phyloP scores from a whole-genome alignment of 2,888 invertebrate species.

The Anthoptus insignis region DNA sequence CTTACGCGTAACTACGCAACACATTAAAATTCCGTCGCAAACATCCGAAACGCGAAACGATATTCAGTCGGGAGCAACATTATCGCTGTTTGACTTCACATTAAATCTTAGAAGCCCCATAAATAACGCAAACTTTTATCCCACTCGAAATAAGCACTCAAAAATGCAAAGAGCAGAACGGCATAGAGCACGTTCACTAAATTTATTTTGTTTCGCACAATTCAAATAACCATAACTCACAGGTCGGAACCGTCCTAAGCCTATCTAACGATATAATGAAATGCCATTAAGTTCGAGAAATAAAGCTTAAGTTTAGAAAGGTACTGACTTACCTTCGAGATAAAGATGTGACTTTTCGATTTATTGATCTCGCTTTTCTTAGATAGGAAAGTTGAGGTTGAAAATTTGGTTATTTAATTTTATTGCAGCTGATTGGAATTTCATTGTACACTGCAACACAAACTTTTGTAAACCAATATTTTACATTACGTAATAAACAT shows the following conservation, averaged over 20 bases:
- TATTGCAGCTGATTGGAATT: neutral
- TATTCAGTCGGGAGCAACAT: constrained; percentile 76
- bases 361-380: constrained; percentile 71
- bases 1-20: constrained; percentile 1
- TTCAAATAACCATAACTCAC: constrained; percentile 87
- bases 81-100: constrained; percentile 86
- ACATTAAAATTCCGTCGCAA: constrained; percentile 43
- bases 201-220: constrained; percentile 87
- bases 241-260: constrained; percentile 73
- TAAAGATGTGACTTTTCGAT: constrained; percentile 82
- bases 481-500: too few relatives aligned
- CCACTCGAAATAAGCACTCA: constrained; percentile 86
- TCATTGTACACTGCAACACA: too few relatives aligned
- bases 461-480: too few relatives aligned
- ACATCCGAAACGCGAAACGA: constrained; percentile 42
- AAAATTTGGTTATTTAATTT: constrained; percentile 4
- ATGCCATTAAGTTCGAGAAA: constrained; percentile 78
- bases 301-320: constrained; percentile 76
- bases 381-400: constrained; percentile 57
- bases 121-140: constrained; percentile 87
- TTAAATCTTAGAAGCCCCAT: constrained; percentile 84
- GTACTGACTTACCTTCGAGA: constrained; percentile 72
- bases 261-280: constrained; percentile 87
- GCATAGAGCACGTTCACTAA: constrained; percentile 85
- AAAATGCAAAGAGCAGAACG: constrained; percentile 87